Evolutionary conservation across 1,140 invertebrate species (phyloP).

Genomic region (Palaemon carinicauda): DNA sequence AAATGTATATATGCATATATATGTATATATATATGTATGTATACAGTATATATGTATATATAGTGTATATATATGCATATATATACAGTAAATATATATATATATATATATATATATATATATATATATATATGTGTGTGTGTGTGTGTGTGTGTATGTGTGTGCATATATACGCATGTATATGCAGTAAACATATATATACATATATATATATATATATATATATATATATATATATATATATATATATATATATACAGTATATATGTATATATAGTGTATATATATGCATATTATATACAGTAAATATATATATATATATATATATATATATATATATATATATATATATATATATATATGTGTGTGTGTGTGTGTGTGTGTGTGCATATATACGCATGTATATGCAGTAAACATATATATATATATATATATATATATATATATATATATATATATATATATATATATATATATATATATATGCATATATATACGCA

Average conservation of each 20-base stretch:
- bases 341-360: too few relatives aligned
- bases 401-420: too few relatives aligned
- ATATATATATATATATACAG: too few relatives aligned
- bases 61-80: background rate
- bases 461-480: background rate
- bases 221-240: background rate
- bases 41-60: background rate
- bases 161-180: background rate
- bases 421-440: background rate
- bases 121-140: too few relatives aligned
- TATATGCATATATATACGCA: background rate
- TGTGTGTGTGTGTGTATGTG: too few relatives aligned
- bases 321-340: too few relatives aligned
- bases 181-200: background rate
- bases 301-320: too few relatives aligned
- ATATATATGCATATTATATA: too few relatives aligned
- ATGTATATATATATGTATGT: background rate
- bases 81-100: background rate
- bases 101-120: constrained; percentile 3
- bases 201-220: background rate
- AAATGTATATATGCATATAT: background rate
- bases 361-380: too few relatives aligned
- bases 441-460: background rate
- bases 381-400: too few relatives aligned
- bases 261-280: too few relatives aligned